Evolutionary conservation across 2,113 vertebrate species (phyloP).

Genomic region (Atherinomorus stipes): DNA sequence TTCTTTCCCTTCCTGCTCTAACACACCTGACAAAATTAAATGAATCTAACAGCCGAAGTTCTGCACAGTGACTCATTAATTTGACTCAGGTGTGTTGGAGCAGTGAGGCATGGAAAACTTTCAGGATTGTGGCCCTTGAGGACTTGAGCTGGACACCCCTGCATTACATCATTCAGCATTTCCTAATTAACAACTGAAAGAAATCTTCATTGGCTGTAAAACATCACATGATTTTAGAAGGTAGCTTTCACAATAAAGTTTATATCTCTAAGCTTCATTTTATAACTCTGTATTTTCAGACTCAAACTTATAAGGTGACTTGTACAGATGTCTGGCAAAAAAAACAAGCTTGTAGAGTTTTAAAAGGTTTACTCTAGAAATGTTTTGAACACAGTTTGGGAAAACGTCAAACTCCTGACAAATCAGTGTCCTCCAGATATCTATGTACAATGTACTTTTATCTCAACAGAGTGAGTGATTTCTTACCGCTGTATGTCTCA

Average conservation of each 20-base stretch:
- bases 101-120: no score
- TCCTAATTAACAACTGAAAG: not conserved
- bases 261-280: not conserved
- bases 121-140: no score
- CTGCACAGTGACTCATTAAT: no score
- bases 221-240: no score
- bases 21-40: no score
- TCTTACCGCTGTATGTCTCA: not conserved
- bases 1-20: no score
- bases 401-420: not conserved
- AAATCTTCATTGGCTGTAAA: not conserved
- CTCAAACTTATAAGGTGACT: no score
- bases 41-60: no score
- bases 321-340: no score
- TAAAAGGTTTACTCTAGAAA: not conserved
- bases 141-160: no score
- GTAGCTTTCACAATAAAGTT: not conserved
- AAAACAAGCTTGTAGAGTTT: not conserved
- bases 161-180: not conserved
- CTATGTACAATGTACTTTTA: not conserved
- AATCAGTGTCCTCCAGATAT: not conserved
- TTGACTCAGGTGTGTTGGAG: no score
- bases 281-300: not conserved
- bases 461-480: not conserved
- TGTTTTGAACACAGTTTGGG: not conserved